These are phyloP conservation scores for Aelia acuminata DNA, from an alignment of 2,888 invertebrate species.

Conservation along the genomic window DNA sequence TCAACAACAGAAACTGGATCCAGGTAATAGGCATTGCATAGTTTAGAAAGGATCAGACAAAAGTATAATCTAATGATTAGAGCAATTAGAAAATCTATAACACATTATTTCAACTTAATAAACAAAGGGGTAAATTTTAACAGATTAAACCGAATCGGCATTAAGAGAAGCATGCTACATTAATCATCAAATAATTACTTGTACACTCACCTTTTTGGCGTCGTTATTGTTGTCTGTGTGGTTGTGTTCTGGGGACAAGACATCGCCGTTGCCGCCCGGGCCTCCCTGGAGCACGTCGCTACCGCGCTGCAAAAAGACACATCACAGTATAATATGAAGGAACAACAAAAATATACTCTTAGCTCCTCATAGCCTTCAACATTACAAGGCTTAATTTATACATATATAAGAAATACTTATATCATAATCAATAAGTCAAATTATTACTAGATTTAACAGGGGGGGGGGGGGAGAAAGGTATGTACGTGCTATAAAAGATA, in stretches of 20 bases:
- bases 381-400: not conserved
- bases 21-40: too few species aligned
- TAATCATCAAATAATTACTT: not conserved
- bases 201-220: slow-evolving; percentile 86
- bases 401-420: not conserved
- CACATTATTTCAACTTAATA: too few species aligned
- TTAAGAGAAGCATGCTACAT: not conserved
- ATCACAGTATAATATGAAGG: not conserved
- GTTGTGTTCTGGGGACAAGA: slow-evolving; percentile 85
- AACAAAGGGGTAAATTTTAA: too few species aligned
- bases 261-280: slow-evolving; percentile 82
- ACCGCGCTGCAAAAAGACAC: slow-evolving; percentile 82
- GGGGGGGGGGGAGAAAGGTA: too few species aligned
- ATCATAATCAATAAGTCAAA: not conserved
- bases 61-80: too few species aligned
- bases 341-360: not conserved
- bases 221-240: slow-evolving; percentile 95
- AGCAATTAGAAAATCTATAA: too few species aligned
- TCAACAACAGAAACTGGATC: too few species aligned
- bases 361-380: not conserved
- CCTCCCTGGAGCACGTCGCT: slow-evolving; percentile 91
- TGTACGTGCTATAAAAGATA: too few species aligned
- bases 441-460: too few species aligned
- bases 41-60: too few species aligned
- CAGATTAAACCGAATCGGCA: too few species aligned